Evolutionary conservation across 2,888 invertebrate genomes (phyloP).

Genomic region (Hoplodrina ambigua): DNA sequence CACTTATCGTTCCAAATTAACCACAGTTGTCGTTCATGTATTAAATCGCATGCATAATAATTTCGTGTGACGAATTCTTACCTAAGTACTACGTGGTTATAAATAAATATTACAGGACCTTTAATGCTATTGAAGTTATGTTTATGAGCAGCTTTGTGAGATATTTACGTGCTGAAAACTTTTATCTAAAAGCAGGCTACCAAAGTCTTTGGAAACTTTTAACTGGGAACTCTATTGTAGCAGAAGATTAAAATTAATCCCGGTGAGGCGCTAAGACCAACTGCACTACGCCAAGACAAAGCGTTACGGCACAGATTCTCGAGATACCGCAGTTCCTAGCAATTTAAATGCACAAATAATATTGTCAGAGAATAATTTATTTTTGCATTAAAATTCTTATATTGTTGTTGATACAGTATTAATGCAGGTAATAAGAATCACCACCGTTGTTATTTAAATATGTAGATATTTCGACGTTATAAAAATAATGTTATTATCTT

Average conservation of each 20-base stretch:
- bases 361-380: constrained; percentile 54
- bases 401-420: constrained; percentile 16
- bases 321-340: constrained; percentile 50
- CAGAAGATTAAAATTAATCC: constrained; percentile 65
- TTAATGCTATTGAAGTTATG: constrained; percentile 28
- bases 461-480: too few relatives aligned
- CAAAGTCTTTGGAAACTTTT: constrained; percentile 57
- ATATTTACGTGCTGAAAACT: constrained; percentile 49
- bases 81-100: constrained; percentile 8
- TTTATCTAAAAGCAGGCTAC: constrained; percentile 56
- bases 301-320: constrained; percentile 53
- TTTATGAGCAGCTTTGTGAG: constrained; percentile 42
- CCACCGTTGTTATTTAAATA: neutral
- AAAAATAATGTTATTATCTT: too few relatives aligned
- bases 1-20: constrained; percentile 46
- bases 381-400: constrained; percentile 26
- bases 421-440: neutral
- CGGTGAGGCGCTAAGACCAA: constrained; percentile 50
- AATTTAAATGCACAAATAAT: constrained; percentile 62
- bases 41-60: constrained; percentile 53
- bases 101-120: constrained; percentile 10
- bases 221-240: constrained; percentile 57
- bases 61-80: constrained; percentile 34
- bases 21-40: constrained; percentile 52
- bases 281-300: constrained; percentile 56